These are phyloP conservation scores for Silurus lanzhouensis DNA, from an alignment of 2,797 vertebrate species.

Conservation along the genomic window DNA sequence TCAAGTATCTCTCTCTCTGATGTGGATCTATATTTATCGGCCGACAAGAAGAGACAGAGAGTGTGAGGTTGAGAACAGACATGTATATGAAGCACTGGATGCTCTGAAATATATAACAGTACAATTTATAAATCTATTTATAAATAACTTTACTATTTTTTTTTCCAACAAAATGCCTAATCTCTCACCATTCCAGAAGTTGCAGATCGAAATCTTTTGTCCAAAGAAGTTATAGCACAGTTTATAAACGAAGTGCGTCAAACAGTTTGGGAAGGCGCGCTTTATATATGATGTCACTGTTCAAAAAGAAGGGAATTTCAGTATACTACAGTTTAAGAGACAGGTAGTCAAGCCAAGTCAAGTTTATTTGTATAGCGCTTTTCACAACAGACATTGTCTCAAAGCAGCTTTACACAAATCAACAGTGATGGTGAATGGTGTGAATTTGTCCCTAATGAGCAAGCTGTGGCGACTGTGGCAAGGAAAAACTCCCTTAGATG, in stretches of 20 bases:
- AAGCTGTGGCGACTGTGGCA: no score
- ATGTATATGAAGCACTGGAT: not conserved
- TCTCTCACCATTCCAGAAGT: slow-evolving; percentile 88
- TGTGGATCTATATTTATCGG: slow-evolving; percentile 79
- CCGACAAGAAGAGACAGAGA: not conserved
- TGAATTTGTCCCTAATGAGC: no score
- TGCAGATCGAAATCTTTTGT: slow-evolving; percentile 82
- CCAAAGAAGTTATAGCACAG: slow-evolving; percentile 80
- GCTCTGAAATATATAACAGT: not conserved
- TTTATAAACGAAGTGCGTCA: slow-evolving; percentile 72
- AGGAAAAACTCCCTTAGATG: no score
- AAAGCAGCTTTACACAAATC: no score
- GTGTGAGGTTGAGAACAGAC: not conserved
- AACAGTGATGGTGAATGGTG: no score
- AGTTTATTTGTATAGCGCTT: no score
- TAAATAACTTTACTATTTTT: no score
- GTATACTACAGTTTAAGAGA: no score
- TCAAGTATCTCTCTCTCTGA: slow-evolving; percentile 75
- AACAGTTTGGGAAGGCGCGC: slow-evolving; percentile 68
- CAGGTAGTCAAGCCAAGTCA: no score
- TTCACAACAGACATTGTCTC: no score
- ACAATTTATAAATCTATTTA: no score
- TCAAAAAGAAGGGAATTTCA: no score
- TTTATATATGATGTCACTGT: not conserved
- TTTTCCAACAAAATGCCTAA: not conserved